phyloP scores from a whole-genome alignment of 2,888 invertebrate species.

The Coelopa pilipes region DNA sequence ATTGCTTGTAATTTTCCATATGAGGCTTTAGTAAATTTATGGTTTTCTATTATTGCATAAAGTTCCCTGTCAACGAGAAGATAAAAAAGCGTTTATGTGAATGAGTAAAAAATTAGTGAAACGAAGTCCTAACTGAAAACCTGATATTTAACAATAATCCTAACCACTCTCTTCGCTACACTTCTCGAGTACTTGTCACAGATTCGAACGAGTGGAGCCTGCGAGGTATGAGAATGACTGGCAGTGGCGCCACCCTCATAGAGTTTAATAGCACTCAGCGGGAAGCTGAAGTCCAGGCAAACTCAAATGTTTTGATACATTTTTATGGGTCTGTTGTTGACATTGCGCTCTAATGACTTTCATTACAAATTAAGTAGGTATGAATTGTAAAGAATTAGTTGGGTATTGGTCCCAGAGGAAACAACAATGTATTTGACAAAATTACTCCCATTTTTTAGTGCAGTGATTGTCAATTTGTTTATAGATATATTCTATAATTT shows the following conservation, averaged over 20 bases:
- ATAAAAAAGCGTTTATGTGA: slow-evolving; percentile 30
- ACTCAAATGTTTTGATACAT: slow-evolving; percentile 35
- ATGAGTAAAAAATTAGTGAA: background rate
- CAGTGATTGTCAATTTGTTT: background rate
- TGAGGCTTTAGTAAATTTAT: slow-evolving; percentile 89
- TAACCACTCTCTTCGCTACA: background rate
- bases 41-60: slow-evolving; percentile 88
- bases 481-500: background rate
- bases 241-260: slow-evolving; percentile 33
- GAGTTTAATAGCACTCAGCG: slow-evolving; percentile 34
- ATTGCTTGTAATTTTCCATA: slow-evolving; percentile 90
- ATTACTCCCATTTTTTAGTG: no score
- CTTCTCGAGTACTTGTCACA: slow-evolving; percentile 14
- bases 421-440: background rate
- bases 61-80: slow-evolving; percentile 72
- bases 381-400: slow-evolving; percentile 23
- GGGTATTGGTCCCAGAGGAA: background rate
- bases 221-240: background rate
- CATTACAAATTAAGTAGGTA: slow-evolving; percentile 36
- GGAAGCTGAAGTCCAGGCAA: slow-evolving; percentile 29
- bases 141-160: background rate
- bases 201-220: background rate
- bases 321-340: slow-evolving; percentile 39
- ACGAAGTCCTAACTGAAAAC: no score
- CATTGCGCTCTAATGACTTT: slow-evolving; percentile 39